Evolutionary conservation across 2,797 vertebrate species (phyloP).

Genomic region (Argyrosomus regius): DNA sequence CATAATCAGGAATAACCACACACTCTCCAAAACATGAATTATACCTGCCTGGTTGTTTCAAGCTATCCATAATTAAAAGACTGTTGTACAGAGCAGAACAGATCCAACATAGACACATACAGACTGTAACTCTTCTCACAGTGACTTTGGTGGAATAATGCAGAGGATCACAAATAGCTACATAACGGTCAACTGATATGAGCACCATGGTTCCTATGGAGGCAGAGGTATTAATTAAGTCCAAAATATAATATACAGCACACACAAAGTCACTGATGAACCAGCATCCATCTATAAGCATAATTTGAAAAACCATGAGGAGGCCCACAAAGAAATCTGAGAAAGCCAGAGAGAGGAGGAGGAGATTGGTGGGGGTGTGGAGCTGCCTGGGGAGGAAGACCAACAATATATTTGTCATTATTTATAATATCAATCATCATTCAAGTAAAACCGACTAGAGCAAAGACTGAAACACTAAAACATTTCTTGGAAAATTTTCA

Average conservation of each 20-base stretch:
- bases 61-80: neutral
- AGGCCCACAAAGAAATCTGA: conserved; percentile 44
- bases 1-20: conserved; percentile 12
- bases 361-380: conserved; percentile 42
- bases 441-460: neutral
- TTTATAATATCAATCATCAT: neutral
- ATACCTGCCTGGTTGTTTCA: conserved; percentile 32
- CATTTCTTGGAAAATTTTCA: neutral
- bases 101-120: conserved; percentile 35
- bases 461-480: neutral
- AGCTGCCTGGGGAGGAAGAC: conserved; percentile 26
- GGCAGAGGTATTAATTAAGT: conserved; percentile 5
- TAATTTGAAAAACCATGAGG: conserved; percentile 24
- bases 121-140: neutral
- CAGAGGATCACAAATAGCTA: conserved; percentile 53
- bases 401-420: neutral
- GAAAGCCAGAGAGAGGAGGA: conserved; percentile 42
- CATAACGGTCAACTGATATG: conserved; percentile 51
- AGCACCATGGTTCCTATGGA: conserved; percentile 59
- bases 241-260: neutral
- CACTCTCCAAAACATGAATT: conserved; percentile 66
- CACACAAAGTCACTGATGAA: conserved; percentile 17
- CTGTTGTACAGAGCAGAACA: neutral
- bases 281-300: conserved; percentile 21
- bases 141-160: conserved; percentile 36